A percentile compares a stretch with the other conserved stretches of the same genome.
These are phyloP conservation scores for Campoletis sonorensis DNA, from an alignment of 1,140 invertebrate genomes.

Conservation along the genomic window DNA sequence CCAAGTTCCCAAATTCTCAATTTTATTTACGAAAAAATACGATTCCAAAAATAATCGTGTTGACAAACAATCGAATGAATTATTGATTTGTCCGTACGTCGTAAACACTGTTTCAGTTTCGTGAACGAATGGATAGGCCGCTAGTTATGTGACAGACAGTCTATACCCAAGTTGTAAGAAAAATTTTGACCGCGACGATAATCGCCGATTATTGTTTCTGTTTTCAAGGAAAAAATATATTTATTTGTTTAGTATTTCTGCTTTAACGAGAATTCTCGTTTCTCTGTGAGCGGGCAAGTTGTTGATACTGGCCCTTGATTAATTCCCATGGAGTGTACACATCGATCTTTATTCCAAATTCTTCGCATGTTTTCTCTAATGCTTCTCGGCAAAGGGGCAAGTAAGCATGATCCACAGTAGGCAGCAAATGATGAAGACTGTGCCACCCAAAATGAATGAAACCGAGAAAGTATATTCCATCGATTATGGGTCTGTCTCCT, in stretches of 20 bases:
- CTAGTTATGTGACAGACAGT: too few relatives aligned
- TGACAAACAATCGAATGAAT: too few relatives aligned
- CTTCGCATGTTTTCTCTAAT: constrained; percentile 82
- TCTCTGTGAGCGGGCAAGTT: constrained; percentile 78
- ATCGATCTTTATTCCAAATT: constrained; percentile 81
- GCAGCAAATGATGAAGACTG: constrained; percentile 88
- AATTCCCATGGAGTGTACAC: constrained; percentile 79
- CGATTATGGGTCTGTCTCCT: constrained; percentile 84
- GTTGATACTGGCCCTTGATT: constrained; percentile 82
- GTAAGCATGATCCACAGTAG: constrained; percentile 86
- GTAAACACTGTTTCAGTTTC: too few relatives aligned
- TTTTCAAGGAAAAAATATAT: too few relatives aligned
- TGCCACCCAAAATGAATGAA: constrained; percentile 88
- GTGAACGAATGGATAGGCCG: too few relatives aligned
- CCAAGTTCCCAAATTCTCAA: too few relatives aligned
- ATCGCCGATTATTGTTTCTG: too few relatives aligned
- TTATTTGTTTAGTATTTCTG: neutral
- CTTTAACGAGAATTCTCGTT: constrained; percentile 66
- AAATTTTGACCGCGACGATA: too few relatives aligned
- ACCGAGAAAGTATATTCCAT: constrained; percentile 81
- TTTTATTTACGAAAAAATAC: too few relatives aligned
- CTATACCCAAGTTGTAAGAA: too few relatives aligned
- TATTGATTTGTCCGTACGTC: too few relatives aligned
- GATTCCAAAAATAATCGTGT: too few relatives aligned
- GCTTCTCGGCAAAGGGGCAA: constrained; percentile 81